Evolutionary conservation across 2,888 invertebrate genomes (phyloP), one percentile per base, ranked within the genome.

Genomic region (Aromia moschata): DNA sequence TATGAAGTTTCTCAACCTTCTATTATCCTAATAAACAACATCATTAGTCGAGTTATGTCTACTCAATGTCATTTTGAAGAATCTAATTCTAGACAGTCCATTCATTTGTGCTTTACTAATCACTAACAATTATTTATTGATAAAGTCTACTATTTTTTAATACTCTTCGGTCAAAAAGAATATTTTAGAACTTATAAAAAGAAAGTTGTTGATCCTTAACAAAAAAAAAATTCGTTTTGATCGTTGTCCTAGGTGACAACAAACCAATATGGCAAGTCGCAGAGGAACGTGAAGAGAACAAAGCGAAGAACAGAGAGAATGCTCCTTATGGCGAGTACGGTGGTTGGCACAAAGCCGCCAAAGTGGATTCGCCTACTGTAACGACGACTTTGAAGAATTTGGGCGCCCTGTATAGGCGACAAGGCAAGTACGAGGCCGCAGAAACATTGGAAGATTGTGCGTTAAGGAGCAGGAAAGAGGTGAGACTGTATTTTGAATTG

Each of bases 401-500:
- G 60, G 98, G 98, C 63, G 98, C 98, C 15, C 88, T 99, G 44
- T 99, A 99, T 83, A 88, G 99, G 75, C 88, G 98, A 66, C 98
- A 99, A 84, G 98, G 98, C 72, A 99, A 98, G 84, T 98, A 96
- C 83, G 98, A 98, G 82, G 99, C 99, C 4, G 99, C 99, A 0
- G 98, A 99, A 81, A 98, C 97, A 0, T 86, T 99, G 18, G 99
- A 99, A 79, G 98, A 99, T 84, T 98, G 98, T 83, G 98, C 98
- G 33, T 85, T 97, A 70, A 88, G 98, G 77, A 96, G 96, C 80
- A 88, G 96, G 83, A 96, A 95, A 85, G 96, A 96, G 90, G 95
- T 95, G 79, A 78, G 74, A 44, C 16, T 15, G 44, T n/a, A n/a
- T n/a, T n/a, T n/a, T n/a, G n/a, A n/a, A n/a, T n/a, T n/a, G n/a